Percentiles rank a stretch among this genome's conserved stretches.
Evolutionary conservation across 2,797 vertebrate genomes (phyloP).

Genomic region (Ceyx erithaca): DNA sequence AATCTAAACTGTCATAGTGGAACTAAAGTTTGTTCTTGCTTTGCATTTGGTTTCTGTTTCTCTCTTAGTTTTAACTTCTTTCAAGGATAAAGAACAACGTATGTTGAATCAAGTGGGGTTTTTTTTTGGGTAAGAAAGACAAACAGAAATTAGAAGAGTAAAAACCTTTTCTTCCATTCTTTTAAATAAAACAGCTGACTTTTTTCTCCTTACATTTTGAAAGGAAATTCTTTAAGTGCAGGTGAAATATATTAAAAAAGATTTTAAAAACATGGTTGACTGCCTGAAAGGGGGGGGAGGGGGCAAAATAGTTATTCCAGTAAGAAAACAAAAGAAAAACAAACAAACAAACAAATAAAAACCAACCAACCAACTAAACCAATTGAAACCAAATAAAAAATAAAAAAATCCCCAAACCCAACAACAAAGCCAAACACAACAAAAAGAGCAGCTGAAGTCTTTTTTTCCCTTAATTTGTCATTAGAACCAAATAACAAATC

Average conservation of each 20-base stretch:
- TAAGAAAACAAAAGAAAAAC: neutral
- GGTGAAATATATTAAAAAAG: neutral
- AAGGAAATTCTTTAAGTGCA: neutral
- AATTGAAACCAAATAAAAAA: too few species aligned
- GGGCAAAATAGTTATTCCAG: neutral
- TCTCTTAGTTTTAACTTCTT: neutral
- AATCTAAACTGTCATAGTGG: neutral
- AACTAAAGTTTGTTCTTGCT: neutral
- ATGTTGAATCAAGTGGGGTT: neutral
- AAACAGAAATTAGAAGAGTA: neutral
- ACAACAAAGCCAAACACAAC: neutral
- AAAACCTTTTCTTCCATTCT: neutral
- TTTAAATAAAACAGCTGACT: neutral
- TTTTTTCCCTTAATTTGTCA: neutral
- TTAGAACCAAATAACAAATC: neutral
- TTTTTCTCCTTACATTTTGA: neutral
- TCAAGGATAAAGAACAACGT: neutral
- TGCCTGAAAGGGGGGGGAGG: fast-evolving
- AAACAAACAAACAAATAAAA: too few species aligned
- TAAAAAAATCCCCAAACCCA: too few species aligned
- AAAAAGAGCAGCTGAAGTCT: neutral
- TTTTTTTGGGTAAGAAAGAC: neutral
- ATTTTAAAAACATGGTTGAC: neutral
- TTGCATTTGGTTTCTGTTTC: neutral
- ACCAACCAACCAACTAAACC: too few species aligned